A percentile compares a stretch with the other conserved stretches of the same genome.
Conservation (phyloP, 2,888 invertebrate species). For the Metallyticus violacea region DNA sequence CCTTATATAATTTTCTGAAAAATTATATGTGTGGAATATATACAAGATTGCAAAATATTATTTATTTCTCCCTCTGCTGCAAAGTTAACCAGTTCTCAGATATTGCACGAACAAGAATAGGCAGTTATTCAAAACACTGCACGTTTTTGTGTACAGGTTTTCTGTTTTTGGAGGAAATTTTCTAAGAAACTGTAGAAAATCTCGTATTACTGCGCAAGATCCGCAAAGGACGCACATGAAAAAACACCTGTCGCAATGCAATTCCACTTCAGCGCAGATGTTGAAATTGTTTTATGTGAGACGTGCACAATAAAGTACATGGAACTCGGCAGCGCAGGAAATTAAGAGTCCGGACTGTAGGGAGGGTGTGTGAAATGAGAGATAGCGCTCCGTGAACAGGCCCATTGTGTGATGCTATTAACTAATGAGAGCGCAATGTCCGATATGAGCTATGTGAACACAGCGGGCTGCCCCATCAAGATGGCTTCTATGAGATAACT, state of each 20-base stretch:
- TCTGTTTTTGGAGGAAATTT: no score
- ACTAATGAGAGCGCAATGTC: neutral
- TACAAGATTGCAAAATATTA: no score
- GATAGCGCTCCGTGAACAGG: neutral
- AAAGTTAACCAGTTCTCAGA: no score
- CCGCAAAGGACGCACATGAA: neutral
- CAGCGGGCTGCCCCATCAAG: neutral
- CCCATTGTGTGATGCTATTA: neutral
- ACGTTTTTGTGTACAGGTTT: no score
- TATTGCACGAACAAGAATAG: no score
- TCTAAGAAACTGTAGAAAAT: no score
- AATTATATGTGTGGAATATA: no score
- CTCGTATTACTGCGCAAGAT: no score
- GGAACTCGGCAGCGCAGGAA: neutral
- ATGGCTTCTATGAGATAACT: neutral
- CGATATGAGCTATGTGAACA: neutral
- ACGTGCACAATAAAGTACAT: neutral
- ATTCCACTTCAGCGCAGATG: neutral
- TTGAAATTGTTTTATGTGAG: neutral
- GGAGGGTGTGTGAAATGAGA: neutral
- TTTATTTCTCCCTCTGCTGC: no score
- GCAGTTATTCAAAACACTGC: no score
- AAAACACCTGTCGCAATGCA: neutral
- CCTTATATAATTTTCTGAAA: no score
- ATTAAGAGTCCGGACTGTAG: neutral